Evolutionary conservation across 53 echinoderm and acorn worm genomes (phyloP).

Genomic region (Glandiceps talaboti): DNA sequence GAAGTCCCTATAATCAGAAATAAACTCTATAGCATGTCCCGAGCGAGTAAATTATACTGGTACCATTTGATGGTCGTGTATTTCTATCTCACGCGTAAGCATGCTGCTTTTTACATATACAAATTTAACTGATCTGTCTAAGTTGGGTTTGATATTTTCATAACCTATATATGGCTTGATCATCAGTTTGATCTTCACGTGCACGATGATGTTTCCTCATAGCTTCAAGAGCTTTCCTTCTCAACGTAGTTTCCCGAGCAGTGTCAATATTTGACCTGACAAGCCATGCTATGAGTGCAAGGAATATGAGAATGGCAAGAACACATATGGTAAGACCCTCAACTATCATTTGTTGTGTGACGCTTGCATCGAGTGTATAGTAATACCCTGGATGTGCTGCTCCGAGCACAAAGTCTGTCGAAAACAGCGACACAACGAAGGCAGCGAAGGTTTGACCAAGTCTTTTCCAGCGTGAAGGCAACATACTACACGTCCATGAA

Average conservation of each 20-base stretch:
- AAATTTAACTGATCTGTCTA: no score
- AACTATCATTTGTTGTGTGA: neutral
- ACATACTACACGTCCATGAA: no score
- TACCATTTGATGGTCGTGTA: no score
- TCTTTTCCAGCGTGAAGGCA: neutral
- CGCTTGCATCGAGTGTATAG: neutral
- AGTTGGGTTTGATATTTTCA: neutral
- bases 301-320: neutral
- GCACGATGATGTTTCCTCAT: neutral
- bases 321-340: neutral
- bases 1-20: no score
- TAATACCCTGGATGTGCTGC: neutral
- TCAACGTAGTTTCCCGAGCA: neutral
- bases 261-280: neutral
- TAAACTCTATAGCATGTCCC: no score
- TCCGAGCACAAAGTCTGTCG: neutral
- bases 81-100: no score
- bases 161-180: neutral
- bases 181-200: neutral
- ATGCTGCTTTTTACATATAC: no score
- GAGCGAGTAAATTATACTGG: no score
- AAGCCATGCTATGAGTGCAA: neutral
- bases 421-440: neutral
- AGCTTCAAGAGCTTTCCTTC: neutral
- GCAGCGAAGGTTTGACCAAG: neutral